phyloP scores from a whole-genome alignment of 1,140 invertebrate genomes.

The Pseudomyrmex flavicornis region DNA sequence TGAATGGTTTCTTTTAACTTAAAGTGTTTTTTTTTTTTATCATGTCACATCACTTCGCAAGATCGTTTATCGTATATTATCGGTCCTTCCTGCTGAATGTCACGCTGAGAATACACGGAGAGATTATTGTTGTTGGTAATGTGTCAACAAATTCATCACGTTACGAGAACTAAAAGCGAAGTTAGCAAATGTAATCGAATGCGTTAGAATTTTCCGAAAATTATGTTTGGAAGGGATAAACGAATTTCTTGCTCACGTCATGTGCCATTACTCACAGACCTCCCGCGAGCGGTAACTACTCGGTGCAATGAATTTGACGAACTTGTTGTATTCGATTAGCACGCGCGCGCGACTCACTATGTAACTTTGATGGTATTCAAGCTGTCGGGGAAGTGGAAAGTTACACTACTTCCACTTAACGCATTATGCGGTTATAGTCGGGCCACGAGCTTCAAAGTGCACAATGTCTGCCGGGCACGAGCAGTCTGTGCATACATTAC shows the following conservation, averaged over 20 bases:
- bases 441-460: slow-evolving; percentile 61
- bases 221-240: slow-evolving; percentile 27
- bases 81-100: too few species aligned
- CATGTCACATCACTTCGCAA: background rate
- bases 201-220: slow-evolving; percentile 26
- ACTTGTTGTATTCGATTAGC: slow-evolving; percentile 71
- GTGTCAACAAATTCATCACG: slow-evolving; percentile 13
- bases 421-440: slow-evolving; percentile 64
- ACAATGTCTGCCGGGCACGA: slow-evolving; percentile 58
- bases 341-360: slow-evolving; percentile 47
- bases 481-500: slow-evolving; percentile 36
- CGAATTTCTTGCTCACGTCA: slow-evolving; percentile 23
- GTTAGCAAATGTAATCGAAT: slow-evolving; percentile 17
- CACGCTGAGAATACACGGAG: too few species aligned
- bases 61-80: too few species aligned
- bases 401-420: slow-evolving; percentile 68
- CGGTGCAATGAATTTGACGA: slow-evolving; percentile 69
- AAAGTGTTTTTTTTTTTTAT: background rate
- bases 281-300: slow-evolving; percentile 52
- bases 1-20: background rate
- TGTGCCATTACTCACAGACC: slow-evolving; percentile 12
- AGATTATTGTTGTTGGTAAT: too few species aligned
- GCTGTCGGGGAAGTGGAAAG: slow-evolving; percentile 69
- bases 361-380: slow-evolving; percentile 70
- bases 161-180: background rate